Base-by-base conservation (phyloP, 2,113 vertebrate genomes). In the Accipiter cooperii region DNA sequence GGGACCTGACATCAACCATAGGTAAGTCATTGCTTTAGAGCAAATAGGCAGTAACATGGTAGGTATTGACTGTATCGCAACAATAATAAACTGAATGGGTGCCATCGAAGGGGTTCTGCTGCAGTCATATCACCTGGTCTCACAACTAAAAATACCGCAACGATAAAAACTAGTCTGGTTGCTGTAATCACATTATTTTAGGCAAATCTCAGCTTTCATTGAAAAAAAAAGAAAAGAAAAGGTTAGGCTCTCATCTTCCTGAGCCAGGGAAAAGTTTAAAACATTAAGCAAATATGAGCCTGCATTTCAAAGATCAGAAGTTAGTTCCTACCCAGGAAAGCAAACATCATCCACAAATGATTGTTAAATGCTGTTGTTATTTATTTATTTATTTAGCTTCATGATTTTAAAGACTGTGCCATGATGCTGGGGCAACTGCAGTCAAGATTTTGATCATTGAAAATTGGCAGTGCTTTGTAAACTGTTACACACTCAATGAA, bases 211-310 rank as follows among this genome's bases (percentile, higher is more conserved):
- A 87, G 8, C 38, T 87, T 91, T 95, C 6, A 3, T 84, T 74
- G 40, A 70, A 76, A 34, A 34, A 34, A 47, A 80, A 65, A 47
- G 9, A 38, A 61, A 55, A 83, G 42, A 51, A 93, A 93, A 96
- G 77, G 84, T 96, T 87, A 95, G 54, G 36, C 25, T 93, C 6
- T 79, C 40, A n/a, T 87, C 70, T 85, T 65, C 49, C 58, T 76
- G 58, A 94, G 94, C 65, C 66, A 80, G 63, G 74, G 81, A 91
- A 93, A 93, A 94, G 74, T 92, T 94, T 89, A 89, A 96, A 96
- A 70, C 2, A 1, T 73, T 91, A 77, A 93, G 63, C 58, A 96
- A 95, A 87, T 63, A 75, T 38, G 54, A 96, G 84, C 77, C 38
- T 69, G 31, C 42, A 31, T 79, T 94, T 95, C 58, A 91, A 93